Conservation (phyloP, 1,140 invertebrate species). For the Scylla paramamosain region DNA sequence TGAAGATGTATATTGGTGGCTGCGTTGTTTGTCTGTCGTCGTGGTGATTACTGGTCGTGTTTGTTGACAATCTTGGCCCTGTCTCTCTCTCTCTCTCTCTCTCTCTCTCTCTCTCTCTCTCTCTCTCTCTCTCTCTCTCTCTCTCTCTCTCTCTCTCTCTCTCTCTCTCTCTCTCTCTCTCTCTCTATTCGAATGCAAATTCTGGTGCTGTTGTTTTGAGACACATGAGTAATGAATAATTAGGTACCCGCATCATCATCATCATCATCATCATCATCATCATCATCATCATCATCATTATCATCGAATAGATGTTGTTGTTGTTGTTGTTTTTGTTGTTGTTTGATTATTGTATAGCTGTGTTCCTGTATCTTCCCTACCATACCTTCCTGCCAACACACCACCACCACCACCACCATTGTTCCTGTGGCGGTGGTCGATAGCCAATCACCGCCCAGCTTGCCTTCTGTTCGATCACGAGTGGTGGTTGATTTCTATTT, state of each 20-base stretch:
- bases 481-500: not conserved
- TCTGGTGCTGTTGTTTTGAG: too few relatives aligned
- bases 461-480: not conserved
- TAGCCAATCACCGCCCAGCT: not conserved
- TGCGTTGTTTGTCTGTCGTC: too few relatives aligned
- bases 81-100: too few relatives aligned
- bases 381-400: not conserved
- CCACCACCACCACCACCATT: slow-evolving; percentile 1
- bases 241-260: not conserved
- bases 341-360: not conserved
- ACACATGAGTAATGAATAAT: too few relatives aligned
- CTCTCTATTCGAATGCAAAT: too few relatives aligned
- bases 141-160: too few relatives aligned
- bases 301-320: not conserved
- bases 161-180: too few relatives aligned
- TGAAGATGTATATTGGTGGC: too few relatives aligned
- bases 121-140: too few relatives aligned
- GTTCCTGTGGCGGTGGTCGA: not conserved
- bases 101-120: too few relatives aligned
- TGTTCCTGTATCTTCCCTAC: not conserved
- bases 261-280: not conserved
- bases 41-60: too few relatives aligned
- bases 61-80: too few relatives aligned
- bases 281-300: not conserved
- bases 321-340: not conserved